phyloP scores from a whole-genome alignment of 2,888 invertebrate genomes.

The Scaptomyza parva region DNA sequence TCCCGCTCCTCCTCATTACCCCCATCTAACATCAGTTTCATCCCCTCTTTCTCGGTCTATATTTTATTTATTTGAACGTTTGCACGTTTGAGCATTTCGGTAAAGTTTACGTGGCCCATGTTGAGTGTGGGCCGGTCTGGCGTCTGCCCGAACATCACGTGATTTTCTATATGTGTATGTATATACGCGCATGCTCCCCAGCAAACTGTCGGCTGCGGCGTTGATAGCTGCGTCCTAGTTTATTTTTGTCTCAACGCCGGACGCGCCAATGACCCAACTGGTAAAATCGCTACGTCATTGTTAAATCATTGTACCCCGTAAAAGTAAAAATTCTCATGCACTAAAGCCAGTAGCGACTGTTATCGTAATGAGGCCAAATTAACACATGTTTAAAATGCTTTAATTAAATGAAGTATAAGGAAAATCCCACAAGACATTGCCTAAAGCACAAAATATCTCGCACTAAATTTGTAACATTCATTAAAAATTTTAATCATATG shows the following conservation, averaged over 20 bases:
- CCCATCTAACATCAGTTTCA: not conserved
- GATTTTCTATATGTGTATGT: no score
- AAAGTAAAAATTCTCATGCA: not conserved
- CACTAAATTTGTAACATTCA: no score
- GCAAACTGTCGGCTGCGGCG: not conserved
- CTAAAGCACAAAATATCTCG: no score
- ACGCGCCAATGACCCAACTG: slow-evolving; percentile 53
- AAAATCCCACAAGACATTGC: no score
- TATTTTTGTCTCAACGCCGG: not conserved
- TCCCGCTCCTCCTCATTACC: not conserved
- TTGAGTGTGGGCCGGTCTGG: slow-evolving; percentile 45
- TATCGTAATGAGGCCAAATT: no score
- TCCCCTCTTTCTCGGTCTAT: not conserved
- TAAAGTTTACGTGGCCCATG: slow-evolving; percentile 53
- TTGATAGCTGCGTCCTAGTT: slow-evolving; percentile 11
- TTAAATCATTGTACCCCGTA: not conserved
- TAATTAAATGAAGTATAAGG: no score
- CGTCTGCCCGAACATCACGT: slow-evolving; percentile 65
- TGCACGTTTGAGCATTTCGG: slow-evolving; percentile 26
- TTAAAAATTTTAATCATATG: no score
- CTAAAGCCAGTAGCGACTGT: no score
- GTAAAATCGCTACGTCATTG: slow-evolving; percentile 44
- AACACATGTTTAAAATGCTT: no score
- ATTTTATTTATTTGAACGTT: not conserved
- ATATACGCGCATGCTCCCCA: slow-evolving; percentile 62